Conservation (phyloP, 2,113 vertebrate species). For the Hippoglossus stenolepis region DNA sequence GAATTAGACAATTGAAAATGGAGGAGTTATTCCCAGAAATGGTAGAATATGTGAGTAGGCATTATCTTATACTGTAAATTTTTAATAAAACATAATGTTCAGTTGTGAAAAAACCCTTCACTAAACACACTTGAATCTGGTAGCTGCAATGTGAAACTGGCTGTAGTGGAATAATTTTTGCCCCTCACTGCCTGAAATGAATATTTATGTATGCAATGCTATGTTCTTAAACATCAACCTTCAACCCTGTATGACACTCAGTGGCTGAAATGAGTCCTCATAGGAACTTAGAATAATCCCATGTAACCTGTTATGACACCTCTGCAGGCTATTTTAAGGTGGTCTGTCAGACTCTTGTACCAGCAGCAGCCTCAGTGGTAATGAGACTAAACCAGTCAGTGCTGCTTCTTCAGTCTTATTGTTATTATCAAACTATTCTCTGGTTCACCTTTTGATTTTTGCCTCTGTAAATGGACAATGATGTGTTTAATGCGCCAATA, state of each 20-base stretch:
- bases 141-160: neutral
- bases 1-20: too few relatives aligned
- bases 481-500: too few relatives aligned
- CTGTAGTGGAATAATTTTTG: conserved; percentile 1
- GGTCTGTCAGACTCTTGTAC: conserved; percentile 27
- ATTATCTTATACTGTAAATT: too few relatives aligned
- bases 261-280: conserved; percentile 31
- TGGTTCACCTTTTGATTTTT: too few relatives aligned
- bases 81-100: neutral
- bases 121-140: neutral
- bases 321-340: conserved; percentile 59
- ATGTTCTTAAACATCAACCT: conserved; percentile 6
- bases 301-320: conserved; percentile 45
- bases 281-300: conserved; percentile 44
- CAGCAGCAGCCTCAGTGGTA: conserved; percentile 17
- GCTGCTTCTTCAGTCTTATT: neutral
- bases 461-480: too few relatives aligned
- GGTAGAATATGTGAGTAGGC: too few relatives aligned
- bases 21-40: too few relatives aligned
- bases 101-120: neutral
- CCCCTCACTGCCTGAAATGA: conserved; percentile 8
- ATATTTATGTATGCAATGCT: neutral
- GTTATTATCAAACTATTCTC: too few relatives aligned
- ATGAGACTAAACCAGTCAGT: conserved; percentile 16
- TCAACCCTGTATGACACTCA: conserved; percentile 10